Evolutionary conservation across 2,113 vertebrate genomes (phyloP).

Genomic region (Scomber colias): DNA sequence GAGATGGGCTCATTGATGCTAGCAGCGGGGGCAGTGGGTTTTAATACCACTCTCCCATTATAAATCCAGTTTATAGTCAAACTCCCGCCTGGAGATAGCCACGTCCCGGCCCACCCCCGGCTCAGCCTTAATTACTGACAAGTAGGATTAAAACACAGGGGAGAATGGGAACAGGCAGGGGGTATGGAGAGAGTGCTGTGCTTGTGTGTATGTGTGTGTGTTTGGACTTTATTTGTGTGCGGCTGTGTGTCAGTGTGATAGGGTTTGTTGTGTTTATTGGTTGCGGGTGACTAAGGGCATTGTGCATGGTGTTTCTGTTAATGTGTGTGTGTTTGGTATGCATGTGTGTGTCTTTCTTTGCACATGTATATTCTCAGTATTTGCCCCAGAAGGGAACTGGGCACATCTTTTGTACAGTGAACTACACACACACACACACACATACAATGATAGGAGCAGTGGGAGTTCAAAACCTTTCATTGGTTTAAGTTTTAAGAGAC

Average conservation of each 20-base stretch:
- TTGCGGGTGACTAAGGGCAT: slow-evolving; percentile 25
- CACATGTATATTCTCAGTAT: slow-evolving; percentile 35
- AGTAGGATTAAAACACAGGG: slow-evolving; percentile 90
- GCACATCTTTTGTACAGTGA: slow-evolving; percentile 38
- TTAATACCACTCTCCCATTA: slow-evolving; percentile 90
- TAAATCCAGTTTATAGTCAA: slow-evolving; percentile 93
- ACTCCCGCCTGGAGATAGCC: slow-evolving; percentile 81
- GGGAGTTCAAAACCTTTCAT: slow-evolving; percentile 70
- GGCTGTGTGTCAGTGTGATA: slow-evolving; percentile 28
- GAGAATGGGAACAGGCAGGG: slow-evolving; percentile 67
- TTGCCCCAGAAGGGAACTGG: slow-evolving; percentile 21
- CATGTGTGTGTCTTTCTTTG: background rate
- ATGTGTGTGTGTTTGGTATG: slow-evolving; percentile 6
- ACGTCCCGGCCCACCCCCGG: slow-evolving; percentile 79
- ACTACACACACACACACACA: slow-evolving; percentile 23
- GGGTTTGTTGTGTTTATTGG: slow-evolving; percentile 41
- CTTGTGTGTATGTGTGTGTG: slow-evolving; percentile 5
- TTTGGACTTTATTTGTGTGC: slow-evolving; percentile 31
- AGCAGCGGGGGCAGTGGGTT: slow-evolving; percentile 88
- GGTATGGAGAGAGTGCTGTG: slow-evolving; percentile 35
- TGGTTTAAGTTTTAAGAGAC: slow-evolving; percentile 65
- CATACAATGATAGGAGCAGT: slow-evolving; percentile 23
- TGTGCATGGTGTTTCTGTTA: slow-evolving; percentile 14
- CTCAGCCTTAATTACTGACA: slow-evolving; percentile 93
- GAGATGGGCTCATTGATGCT: slow-evolving; percentile 88